phyloP scores from a whole-genome alignment of 2,113 vertebrate species.

The Callorhinus ursinus region DNA sequence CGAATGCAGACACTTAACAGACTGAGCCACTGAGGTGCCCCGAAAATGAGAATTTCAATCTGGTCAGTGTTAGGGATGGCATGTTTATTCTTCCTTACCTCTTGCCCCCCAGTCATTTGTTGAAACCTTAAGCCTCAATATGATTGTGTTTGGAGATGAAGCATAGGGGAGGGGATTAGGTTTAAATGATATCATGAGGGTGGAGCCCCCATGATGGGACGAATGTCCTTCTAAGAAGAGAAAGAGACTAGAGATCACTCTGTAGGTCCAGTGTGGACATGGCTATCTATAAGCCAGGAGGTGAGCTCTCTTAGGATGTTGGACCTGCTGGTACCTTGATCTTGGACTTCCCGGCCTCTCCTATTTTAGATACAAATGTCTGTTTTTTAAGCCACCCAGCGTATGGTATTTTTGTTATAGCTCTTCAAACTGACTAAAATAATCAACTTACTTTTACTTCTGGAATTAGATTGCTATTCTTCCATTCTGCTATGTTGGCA shows the following conservation, averaged over 20 bases:
- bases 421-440: not conserved
- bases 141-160: not conserved
- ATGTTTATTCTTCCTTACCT: accelerated
- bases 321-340: not conserved
- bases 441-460: not conserved
- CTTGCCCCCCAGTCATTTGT: not conserved
- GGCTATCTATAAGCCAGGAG: not conserved
- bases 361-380: not conserved
- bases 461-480: not conserved
- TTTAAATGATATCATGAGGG: not conserved
- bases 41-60: not conserved
- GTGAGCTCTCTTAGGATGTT: not conserved
- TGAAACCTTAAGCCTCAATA: not conserved
- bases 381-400: not conserved
- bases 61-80: not conserved
- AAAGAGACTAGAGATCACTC: no score
- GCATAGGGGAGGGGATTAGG: not conserved
- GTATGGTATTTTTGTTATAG: not conserved
- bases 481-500: not conserved
- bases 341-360: not conserved
- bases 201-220: not conserved
- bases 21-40: not conserved
- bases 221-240: not conserved
- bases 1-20: not conserved
- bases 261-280: accelerated